Conservation (phyloP, 1,140 invertebrate species). For the Palaemon carinicauda region DNA sequence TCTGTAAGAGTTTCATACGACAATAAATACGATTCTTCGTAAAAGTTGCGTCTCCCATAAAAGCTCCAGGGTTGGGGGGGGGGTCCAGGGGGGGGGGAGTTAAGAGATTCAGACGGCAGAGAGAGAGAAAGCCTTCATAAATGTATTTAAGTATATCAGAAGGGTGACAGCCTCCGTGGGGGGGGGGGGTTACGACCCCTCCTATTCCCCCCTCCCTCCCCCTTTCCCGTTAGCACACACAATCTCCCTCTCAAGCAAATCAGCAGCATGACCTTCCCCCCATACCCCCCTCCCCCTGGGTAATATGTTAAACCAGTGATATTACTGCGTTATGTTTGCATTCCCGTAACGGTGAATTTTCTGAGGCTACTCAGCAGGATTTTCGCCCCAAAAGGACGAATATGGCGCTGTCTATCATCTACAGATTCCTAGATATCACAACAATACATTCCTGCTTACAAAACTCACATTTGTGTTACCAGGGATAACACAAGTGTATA, state of each 20-base stretch:
- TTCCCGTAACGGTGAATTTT: not conserved
- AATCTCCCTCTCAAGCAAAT: not conserved
- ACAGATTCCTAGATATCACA: not conserved
- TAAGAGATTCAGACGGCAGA: no score
- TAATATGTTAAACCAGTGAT: not conserved
- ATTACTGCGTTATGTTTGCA: not conserved
- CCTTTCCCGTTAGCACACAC: no score
- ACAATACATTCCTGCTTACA: conserved; percentile 5
- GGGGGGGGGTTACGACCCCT: no score
- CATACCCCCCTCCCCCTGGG: not conserved
- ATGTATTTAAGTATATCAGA: conserved; percentile 1
- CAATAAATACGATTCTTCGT: no score
- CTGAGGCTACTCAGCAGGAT: not conserved
- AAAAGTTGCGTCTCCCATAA: no score
- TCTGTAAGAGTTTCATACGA: no score
- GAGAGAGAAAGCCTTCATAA: no score
- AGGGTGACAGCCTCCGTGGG: not conserved
- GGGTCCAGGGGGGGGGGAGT: no score
- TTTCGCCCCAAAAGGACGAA: not conserved
- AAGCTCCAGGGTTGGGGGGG: no score
- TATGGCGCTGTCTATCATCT: not conserved
- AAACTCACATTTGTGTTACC: not conserved
- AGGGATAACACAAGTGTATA: not conserved
- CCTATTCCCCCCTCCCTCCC: no score
- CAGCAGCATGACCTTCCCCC: not conserved